Base-by-base conservation (phyloP, 2,797 vertebrate species). In the Discoglossus pictus region DNA sequence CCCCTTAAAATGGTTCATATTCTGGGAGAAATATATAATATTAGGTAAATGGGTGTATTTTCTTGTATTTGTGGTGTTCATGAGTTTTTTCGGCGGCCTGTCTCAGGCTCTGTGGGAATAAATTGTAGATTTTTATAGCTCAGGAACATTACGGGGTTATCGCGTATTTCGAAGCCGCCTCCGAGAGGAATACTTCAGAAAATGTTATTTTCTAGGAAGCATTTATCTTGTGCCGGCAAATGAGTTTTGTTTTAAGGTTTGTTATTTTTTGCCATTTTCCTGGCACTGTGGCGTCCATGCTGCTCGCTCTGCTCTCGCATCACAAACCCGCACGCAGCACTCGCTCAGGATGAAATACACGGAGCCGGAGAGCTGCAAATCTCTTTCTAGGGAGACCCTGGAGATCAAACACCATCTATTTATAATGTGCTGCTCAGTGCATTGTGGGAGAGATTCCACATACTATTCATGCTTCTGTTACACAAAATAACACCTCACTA, bases 241-340 rank as follows among this genome's bases (percentile, higher is more conserved):
- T 62, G 31, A 62, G 59, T 70, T 70, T 70, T 70, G 59, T 62
- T 61, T 61, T 62, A 69, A 70, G 50, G 40, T 31, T n/a, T 55
- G 20, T 23, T 69, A 36, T 40, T 50, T 69, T 38, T 47, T 20
- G n/a, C n/a, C n/a, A n/a, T 59, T 68, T 46, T 43, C 54, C 20
- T 47, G 15, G 38, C 43, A 61, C 16, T 53, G 40, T 40, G 39
- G n/a, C 46, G 39, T 35, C 39, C 20, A 23, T 20, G 31, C 17
- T 43, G 31, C 12, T 13, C 11, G 31, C 39, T 58, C 39, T 31
- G 34, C 31, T 51, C 15, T 48, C 15, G 8, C 50, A 48, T 46
- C 16, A 61, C n/a, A 35, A 65, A 55, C n/a, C 40, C 34, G 25
- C 51, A 56, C 11, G 21, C 15, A 31, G 23, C 12, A 20, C 20